phyloP scores from a whole-genome alignment of 2,888 invertebrate species.

The Venusia cambrica region DNA sequence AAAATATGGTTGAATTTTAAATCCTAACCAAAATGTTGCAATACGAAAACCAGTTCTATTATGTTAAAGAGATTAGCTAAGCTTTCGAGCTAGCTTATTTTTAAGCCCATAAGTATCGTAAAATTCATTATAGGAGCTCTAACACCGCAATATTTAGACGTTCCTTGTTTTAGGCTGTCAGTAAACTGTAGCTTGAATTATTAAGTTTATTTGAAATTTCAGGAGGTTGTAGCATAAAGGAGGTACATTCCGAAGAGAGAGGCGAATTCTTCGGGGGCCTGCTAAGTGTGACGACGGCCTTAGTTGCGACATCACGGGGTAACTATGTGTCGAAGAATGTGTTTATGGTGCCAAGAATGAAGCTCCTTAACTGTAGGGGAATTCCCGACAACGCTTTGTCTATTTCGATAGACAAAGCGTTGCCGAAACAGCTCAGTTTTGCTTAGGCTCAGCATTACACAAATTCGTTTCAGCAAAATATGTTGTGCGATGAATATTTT shows the following conservation, averaged over 20 bases:
- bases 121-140: slow-evolving; percentile 61
- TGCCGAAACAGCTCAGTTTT: slow-evolving; percentile 38
- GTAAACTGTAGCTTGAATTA: slow-evolving; percentile 54
- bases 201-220: slow-evolving; percentile 52
- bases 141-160: slow-evolving; percentile 58
- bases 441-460: slow-evolving; percentile 17
- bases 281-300: slow-evolving; percentile 60
- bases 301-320: slow-evolving; percentile 66
- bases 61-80: no score
- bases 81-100: slow-evolving; percentile 48
- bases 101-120: slow-evolving; percentile 58
- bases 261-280: slow-evolving; percentile 62
- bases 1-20: no score
- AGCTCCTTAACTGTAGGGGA: slow-evolving; percentile 60
- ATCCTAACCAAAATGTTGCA: no score
- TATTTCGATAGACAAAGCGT: no score
- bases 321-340: slow-evolving; percentile 80
- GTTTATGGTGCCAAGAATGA: slow-evolving; percentile 76
- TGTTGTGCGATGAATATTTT: background rate
- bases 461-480: background rate
- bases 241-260: slow-evolving; percentile 60
- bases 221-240: slow-evolving; percentile 48
- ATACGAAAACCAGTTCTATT: no score
- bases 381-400: slow-evolving; percentile 35
- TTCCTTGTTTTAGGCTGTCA: slow-evolving; percentile 47